Percentiles rank a stretch among this genome's conserved stretches.
Evolutionary conservation across 64 coral and sea anemone species (phyloP).

Genomic region (Montipora sp.): DNA sequence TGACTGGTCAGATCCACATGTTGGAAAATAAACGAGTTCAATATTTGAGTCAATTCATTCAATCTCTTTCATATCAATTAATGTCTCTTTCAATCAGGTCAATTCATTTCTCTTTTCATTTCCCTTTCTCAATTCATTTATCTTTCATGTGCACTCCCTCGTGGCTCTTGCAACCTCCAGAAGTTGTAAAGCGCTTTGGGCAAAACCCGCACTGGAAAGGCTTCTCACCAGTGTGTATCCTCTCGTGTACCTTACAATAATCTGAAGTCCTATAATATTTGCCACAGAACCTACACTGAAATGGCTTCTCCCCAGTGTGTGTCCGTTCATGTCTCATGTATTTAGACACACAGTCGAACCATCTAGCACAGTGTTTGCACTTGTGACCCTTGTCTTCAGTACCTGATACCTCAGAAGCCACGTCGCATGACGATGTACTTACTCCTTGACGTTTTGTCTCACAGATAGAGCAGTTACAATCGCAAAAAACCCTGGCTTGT

Average conservation of each 20-base stretch:
- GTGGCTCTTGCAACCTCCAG: background rate
- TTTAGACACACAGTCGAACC: background rate
- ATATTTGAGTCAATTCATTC: too few species aligned
- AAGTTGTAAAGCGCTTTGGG: background rate
- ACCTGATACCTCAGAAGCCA: background rate
- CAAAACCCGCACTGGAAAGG: background rate
- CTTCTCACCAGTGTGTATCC: background rate
- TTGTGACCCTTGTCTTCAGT: background rate
- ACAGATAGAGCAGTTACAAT: too few species aligned
- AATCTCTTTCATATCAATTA: too few species aligned
- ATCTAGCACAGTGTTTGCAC: background rate
- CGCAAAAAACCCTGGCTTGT: too few species aligned
- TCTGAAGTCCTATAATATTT: background rate
- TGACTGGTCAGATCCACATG: too few species aligned
- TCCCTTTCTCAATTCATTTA: background rate
- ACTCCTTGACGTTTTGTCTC: background rate
- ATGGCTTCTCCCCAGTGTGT: background rate
- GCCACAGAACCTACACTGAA: background rate
- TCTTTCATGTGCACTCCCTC: background rate
- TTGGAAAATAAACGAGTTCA: too few species aligned
- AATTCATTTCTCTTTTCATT: too few species aligned
- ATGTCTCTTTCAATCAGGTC: too few species aligned
- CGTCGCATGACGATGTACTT: background rate
- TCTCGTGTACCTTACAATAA: background rate
- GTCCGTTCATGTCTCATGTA: conserved; percentile 12